Conservation (phyloP, 2,888 invertebrate species). For the Podotricha telesiphe region DNA sequence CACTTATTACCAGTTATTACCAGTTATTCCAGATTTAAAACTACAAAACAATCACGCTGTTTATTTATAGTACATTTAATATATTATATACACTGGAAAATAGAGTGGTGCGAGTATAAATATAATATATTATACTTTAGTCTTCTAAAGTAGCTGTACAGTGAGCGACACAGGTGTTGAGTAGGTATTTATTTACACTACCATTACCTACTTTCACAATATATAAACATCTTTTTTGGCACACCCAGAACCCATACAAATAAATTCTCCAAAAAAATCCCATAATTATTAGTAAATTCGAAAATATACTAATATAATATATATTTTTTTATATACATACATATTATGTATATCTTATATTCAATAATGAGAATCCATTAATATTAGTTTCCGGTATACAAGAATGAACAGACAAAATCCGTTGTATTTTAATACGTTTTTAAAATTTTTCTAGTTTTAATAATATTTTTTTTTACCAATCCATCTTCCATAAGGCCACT, state of each 20-base stretch:
- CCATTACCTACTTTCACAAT: slow-evolving; percentile 56
- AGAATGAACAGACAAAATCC: background rate
- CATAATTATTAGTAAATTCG: slow-evolving; percentile 11
- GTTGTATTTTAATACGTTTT: background rate
- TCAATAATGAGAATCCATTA: slow-evolving; percentile 11
- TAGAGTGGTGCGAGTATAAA: slow-evolving; percentile 39
- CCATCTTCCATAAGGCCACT: slow-evolving; percentile 12
- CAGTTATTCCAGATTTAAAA: too few relatives aligned
- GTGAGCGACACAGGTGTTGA: slow-evolving; percentile 80
- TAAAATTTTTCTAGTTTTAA: background rate
- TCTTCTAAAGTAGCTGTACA: slow-evolving; percentile 66
- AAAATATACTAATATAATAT: slow-evolving; percentile 20
- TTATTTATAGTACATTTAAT: slow-evolving; percentile 30
- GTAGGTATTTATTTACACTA: slow-evolving; percentile 72
- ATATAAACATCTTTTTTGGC: slow-evolving; percentile 46
- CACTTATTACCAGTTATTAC: too few relatives aligned
- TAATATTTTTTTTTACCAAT: background rate
- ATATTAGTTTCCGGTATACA: slow-evolving; percentile 11
- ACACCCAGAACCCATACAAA: background rate
- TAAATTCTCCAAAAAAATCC: background rate
- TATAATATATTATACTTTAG: slow-evolving; percentile 45
- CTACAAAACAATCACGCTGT: slow-evolving; percentile 41
- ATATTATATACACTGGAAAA: slow-evolving; percentile 42
- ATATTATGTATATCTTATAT: slow-evolving; percentile 8
- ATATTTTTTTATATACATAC: background rate